phyloP scores from a whole-genome alignment of 92 coral and sea anemone species.

The Hydrozoanthus gracilis region DNA sequence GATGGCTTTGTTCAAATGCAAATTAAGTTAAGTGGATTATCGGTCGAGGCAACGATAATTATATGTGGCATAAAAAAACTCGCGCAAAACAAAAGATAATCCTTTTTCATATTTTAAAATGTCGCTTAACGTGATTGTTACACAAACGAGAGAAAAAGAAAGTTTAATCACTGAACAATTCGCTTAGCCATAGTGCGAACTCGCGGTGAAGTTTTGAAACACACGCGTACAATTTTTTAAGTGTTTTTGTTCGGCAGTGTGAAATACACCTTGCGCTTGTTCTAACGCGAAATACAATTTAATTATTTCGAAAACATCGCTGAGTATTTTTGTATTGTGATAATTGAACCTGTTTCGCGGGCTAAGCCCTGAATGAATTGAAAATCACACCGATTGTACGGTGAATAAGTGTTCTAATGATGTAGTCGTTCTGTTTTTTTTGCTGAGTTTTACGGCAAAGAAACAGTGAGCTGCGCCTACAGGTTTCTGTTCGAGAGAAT shows the following conservation, averaged over 20 bases:
- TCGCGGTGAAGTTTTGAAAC: too few species aligned
- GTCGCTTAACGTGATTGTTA: not conserved
- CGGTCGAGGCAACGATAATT: not conserved
- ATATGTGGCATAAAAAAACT: not conserved
- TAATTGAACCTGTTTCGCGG: not conserved
- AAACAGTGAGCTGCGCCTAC: too few species aligned
- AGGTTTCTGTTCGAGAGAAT: too few species aligned
- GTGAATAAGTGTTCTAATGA: not conserved
- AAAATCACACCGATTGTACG: not conserved
- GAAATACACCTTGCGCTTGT: too few species aligned
- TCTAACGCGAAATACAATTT: too few species aligned
- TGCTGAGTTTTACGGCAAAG: too few species aligned
- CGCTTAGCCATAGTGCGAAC: too few species aligned
- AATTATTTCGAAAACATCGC: too few species aligned
- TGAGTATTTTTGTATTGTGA: not conserved
- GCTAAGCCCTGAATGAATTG: not conserved
- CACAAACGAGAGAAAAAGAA: not conserved
- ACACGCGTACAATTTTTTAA: too few species aligned
- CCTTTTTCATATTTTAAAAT: not conserved
- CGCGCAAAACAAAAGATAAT: not conserved
- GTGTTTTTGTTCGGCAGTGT: too few species aligned
- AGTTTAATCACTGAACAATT: not conserved
- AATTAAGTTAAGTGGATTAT: not conserved
- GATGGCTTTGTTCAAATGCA: slow-evolving; percentile 26
- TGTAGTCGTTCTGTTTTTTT: not conserved